Evolutionary conservation across 2,888 invertebrate genomes (phyloP).

Genomic region (Coelinius sp.): DNA sequence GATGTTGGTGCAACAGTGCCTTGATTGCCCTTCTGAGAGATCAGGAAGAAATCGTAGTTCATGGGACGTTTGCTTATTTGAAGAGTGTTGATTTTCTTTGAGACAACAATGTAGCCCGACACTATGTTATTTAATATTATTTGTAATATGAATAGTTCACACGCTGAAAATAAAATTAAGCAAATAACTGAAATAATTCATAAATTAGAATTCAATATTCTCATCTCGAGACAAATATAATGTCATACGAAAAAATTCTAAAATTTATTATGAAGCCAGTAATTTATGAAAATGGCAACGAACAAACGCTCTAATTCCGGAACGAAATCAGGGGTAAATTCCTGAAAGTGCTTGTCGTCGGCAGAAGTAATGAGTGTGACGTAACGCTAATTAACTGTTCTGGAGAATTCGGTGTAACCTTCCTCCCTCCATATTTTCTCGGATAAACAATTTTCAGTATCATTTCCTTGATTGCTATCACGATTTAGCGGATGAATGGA

Average conservation of each 20-base stretch:
- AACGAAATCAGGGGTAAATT: slow-evolving; percentile 39
- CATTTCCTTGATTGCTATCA: neutral
- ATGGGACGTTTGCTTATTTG: no score
- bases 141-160: no score
- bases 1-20: slow-evolving; percentile 94
- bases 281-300: neutral
- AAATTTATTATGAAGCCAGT: neutral
- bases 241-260: neutral
- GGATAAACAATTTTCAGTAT: neutral
- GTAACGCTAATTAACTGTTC: slow-evolving; percentile 55
- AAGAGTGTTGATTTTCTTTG: slow-evolving; percentile 95
- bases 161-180: no score
- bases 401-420: slow-evolving; percentile 55
- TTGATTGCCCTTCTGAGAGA: slow-evolving; percentile 88
- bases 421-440: slow-evolving; percentile 33
- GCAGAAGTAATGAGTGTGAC: slow-evolving; percentile 28
- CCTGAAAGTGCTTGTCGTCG: slow-evolving; percentile 31
- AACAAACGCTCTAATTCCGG: slow-evolving; percentile 27
- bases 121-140: no score
- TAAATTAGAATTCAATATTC: no score
- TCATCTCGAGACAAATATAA: no score
- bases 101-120: slow-evolving; percentile 87
- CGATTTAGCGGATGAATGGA: neutral
- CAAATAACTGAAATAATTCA: no score
- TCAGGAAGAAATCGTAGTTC: slow-evolving; percentile 90